Evolutionary conservation across 1,140 invertebrate species (phyloP).

Genomic region (Trissolcus basalis): DNA sequence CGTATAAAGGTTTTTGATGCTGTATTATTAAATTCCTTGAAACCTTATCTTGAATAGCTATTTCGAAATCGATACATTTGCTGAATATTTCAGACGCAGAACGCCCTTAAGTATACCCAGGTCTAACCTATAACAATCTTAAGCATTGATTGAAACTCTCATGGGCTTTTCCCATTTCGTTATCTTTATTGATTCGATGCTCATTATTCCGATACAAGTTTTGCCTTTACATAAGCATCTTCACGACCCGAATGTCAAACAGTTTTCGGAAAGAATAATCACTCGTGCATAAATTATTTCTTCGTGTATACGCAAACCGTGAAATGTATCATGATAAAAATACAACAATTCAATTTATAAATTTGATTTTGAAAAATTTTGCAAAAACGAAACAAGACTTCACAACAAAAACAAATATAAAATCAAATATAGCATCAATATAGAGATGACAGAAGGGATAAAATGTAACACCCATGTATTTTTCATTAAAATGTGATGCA

Average conservation of each 20-base stretch:
- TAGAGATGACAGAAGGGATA: no score
- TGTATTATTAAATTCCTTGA: constrained; percentile 76
- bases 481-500: no score
- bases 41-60: constrained; percentile 74
- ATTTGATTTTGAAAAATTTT: no score
- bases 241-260: neutral
- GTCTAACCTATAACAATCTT: constrained; percentile 57
- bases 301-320: no score
- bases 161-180: constrained; percentile 40
- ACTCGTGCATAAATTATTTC: no score
- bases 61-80: constrained; percentile 75
- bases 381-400: no score
- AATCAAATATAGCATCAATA: no score
- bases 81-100: constrained; percentile 73
- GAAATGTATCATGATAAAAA: no score
- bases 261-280: no score
- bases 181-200: constrained; percentile 44
- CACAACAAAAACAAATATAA: no score
- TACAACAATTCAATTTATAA: no score
- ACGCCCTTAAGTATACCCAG: constrained; percentile 54
- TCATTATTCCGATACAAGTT: constrained; percentile 39
- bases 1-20: constrained; percentile 70
- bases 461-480: no score
- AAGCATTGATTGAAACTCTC: constrained; percentile 59
- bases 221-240: constrained; percentile 5